Base-by-base conservation (phyloP, 2,113 vertebrate genomes). In the Aphyosemion australe region DNA sequence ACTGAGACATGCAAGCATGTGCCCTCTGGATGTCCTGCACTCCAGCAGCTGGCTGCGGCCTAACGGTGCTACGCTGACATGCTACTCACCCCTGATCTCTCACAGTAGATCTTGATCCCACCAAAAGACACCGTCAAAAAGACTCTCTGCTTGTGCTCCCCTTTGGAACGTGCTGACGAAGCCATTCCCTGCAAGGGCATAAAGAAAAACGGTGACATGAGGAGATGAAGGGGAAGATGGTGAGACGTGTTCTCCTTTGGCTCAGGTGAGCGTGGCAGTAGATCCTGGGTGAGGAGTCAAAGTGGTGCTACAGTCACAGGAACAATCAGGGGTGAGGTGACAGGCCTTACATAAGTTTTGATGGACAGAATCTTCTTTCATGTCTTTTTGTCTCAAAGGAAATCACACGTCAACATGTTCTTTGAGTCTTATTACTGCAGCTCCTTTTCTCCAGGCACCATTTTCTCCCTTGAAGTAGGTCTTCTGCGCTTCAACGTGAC, bases 21-120 rank as follows among this genome's bases (percentile, higher is more conserved):
- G 76, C 74, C 80, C 78, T 78, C 75, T 74, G 77, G 79, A 64
- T 72, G 83, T 85, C 85, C 83, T 79, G 31, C 46, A 11, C 61
- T 50, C 32, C 34, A 65, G 70, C 79, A 80, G 76, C 85, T 88
- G 85, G 77, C 78, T 2, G 63, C 58, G 41, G 52, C 60, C 68
- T 54, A 26, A 2, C 26, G 0, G 65, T 13, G 72, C 43, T 47
- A 1, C 12, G 47, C 56, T 56, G 63, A 66, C 62, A 59, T 74
- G 86, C 78, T 74, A 95, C 97, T 97, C 91, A 99, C 97, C 94
- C 96, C 97, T 67, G 95, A 96, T 93, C 97, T 95, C 86, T 99
- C 97, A 78, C 98, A 97, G 64, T 98, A 99, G 91, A 99, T 98
- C 92, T 98, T 98, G 93, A 99, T 99, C 83, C 97, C 97, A 74